Base-by-base conservation (phyloP, 2,113 vertebrate genomes). In the Aythya baeri region DNA sequence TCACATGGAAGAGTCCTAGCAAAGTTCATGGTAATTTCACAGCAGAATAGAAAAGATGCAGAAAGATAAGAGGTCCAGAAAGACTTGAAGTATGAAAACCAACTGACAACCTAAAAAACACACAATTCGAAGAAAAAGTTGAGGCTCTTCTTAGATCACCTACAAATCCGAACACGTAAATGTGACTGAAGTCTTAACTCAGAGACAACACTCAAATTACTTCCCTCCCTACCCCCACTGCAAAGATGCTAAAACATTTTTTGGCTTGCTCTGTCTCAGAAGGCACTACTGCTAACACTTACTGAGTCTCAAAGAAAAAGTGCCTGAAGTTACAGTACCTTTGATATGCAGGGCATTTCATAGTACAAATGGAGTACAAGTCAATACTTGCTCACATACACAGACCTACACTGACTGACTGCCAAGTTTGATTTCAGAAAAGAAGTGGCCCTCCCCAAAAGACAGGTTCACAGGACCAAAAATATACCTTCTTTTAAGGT, bases 321-420 rank as follows among this genome's bases (percentile, higher is more conserved):
- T 62, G 66, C 55, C 80, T 34, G 54, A 16, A 91, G 57, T 44
- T 86, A 91, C 89, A 93, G 80, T 86, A 92, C 65, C 41, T 95
- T 75, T 36, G 80, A 86, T 68, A 23, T 22, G 16, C 16, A 78
- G 5, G 32, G 21, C 75, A 71, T 81, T 78, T 81, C 62, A 70
- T 65, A 57, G 41, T 65, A 72, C 32, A 81, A 50, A 67, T 18
- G 10, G 41, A 77, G n/a, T 25, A 83, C 43, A 58, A 75, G 16
- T 77, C 57, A 83, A 61, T 54, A 86, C 23, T 38, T 75, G 66
- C 54, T 70, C 18, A 41, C 1, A 17, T 14, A 23, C 46, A 71
- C 0, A 75, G 21, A 58, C 15, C 16, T 84, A 86, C 90, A 78
- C 20, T 57, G 46, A 54, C 58, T 49, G n/a, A 54, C 58, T 49